phyloP scores from a whole-genome alignment of 1,140 invertebrate genomes.

The Apis cerana region DNA sequence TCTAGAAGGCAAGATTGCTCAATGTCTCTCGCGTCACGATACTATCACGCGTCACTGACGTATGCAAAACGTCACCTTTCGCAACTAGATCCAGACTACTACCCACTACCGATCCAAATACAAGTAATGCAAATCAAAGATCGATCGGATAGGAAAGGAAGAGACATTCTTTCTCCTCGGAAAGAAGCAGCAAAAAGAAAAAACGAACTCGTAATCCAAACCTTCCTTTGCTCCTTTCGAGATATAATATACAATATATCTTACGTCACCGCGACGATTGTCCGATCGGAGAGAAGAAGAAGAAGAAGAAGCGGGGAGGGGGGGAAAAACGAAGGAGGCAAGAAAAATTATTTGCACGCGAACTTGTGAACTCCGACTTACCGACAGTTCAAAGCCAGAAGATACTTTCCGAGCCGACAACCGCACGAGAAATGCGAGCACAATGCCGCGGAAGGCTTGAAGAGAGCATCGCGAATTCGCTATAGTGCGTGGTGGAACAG shows the following conservation, averaged over 20 bases:
- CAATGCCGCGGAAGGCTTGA: conserved; percentile 71
- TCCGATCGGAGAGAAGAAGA: too few species aligned
- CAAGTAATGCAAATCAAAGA: too few species aligned
- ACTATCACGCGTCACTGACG: conserved; percentile 16
- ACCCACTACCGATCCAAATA: neutral
- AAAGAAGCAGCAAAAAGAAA: too few species aligned
- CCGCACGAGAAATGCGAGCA: conserved; percentile 82
- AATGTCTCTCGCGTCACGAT: neutral
- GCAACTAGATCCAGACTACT: neutral
- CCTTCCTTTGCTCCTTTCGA: neutral
- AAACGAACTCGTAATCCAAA: too few species aligned
- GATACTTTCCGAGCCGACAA: conserved; percentile 81
- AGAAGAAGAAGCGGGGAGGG: too few species aligned
- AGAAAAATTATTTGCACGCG: neutral
- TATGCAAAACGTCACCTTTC: neutral
- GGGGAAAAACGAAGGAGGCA: too few species aligned
- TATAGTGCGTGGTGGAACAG: conserved; percentile 71
- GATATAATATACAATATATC: too few species aligned
- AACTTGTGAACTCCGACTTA: conserved; percentile 66
- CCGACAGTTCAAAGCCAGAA: conserved; percentile 75
- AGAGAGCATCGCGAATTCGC: conserved; percentile 66
- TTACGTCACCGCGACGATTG: too few species aligned
- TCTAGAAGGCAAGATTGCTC: neutral
- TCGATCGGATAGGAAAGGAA: too few species aligned
- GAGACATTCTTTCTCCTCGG: neutral